Evolutionary conservation across 1,140 invertebrate species (phyloP), one percentile per base, ranked within the genome.

Genomic region (Euura saliciscinereae): DNA sequence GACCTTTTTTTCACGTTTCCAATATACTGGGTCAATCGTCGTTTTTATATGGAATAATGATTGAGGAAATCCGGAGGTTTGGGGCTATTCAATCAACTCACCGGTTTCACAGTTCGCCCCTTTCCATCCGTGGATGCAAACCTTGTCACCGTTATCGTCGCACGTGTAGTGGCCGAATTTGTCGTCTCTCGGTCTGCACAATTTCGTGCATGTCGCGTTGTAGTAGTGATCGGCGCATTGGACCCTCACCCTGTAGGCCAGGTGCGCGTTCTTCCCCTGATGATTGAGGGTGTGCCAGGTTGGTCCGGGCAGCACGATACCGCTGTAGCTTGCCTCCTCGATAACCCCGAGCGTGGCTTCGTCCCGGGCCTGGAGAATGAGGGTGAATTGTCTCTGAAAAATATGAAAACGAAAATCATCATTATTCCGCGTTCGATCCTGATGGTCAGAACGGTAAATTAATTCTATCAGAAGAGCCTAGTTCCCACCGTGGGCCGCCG

Each of bases 111-210:
- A 99, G 85, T 97, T 97, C 79, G 92, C 90, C 71, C 97, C 97
- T 84, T 93, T 94, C 97, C 97, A 99, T 76, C 97, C 97, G 73
- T 93, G 91, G 77, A 97, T 91, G 87, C 97, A 99, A 66, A 94
- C 92, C 86, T 97, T 97, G 86, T 97, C 93, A 73, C 97, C 97
- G 83, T 93, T 92, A 69, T 92, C 88, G 76, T 94, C 93, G 89
- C 97, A 99, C 70, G 91, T 93, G 88, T 97, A 98, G 89, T 99
- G 97, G 42, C 97, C 97, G 85, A 98, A 98, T 82, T 93, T 92
- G 88, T 98, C 97, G 88, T 98, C 92, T 67, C 97, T 90, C 68
- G 96, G 93, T 71, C 95, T 90, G 88, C 97, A 99, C 82, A 97
- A 94, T 82, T 95, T 96, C 77, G 95, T 96, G 89, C 97, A 99